Base-by-base conservation (phyloP, 2,888 invertebrate genomes). In the Hydrotaea cyrtoneurina region DNA sequence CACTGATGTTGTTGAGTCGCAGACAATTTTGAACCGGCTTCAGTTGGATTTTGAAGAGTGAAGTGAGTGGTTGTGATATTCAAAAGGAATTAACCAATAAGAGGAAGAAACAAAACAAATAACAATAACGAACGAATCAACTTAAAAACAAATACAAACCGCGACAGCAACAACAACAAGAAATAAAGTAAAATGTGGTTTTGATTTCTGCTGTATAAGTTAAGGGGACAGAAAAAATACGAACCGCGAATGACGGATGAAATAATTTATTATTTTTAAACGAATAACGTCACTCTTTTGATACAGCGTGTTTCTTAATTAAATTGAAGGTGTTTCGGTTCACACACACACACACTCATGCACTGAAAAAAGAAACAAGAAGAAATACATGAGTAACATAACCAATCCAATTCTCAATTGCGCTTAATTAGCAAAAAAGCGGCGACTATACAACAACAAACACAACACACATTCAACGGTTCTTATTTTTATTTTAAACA, bases 261-360 rank as follows among this genome's bases (percentile, higher is more conserved):
- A 74, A 64, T n/a, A 43, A 69, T 57, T 78, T 46, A 39, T 76
- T 78, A 53, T 78, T 82, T 82, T 78, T 73, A 84, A 66, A 43
- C 31, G 26, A 36, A 72, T 57, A 78, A 72, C 46, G 75, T 75
- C 72, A 81, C 36, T 46, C n/a, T 69, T 10, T 23, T 36, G 46
- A 31, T 75, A 50, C 71, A 79, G 39, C 78, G 64, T 72, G 75
- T 76, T 64, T 76, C 19, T 72, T 53, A 5, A 53, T 77, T 43
- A 78, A 43, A 50, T 66, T 66, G 23, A 80, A 84, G 78, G 75
- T 76, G 57, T 21, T 66, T 13, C 23, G n/a, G 19, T 74, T 78
- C 19, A 26, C 39, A 53, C 5, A 57, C 15, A 69, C 10, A 53
- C 2, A 53, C 31, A 71, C 71, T n/a, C 17, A 46, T n/a, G 31